phyloP scores from a whole-genome alignment of 2,797 vertebrate species.

The Etheostoma perlongum region DNA sequence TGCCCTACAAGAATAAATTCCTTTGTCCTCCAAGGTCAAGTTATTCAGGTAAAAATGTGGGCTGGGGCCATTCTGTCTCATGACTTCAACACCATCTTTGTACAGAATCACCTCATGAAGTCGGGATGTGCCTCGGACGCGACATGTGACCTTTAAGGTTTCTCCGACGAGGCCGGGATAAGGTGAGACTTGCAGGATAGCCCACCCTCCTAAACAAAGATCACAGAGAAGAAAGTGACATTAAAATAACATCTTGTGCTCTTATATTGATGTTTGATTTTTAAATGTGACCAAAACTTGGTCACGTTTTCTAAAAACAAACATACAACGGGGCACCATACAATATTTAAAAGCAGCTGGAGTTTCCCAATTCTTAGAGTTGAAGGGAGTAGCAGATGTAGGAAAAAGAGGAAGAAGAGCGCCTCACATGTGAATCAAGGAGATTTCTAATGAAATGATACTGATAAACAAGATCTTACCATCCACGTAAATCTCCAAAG shows the following conservation, averaged over 20 bases:
- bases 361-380: neutral
- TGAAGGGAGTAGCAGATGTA: neutral
- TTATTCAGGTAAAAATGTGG: slow-evolving; percentile 51
- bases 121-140: slow-evolving; percentile 40
- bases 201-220: slow-evolving; percentile 74
- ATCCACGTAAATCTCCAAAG: slow-evolving; percentile 69
- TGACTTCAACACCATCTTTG: slow-evolving; percentile 68
- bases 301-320: neutral
- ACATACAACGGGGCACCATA: neutral
- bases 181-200: slow-evolving; percentile 59
- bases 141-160: slow-evolving; percentile 62
- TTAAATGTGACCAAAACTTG: neutral
- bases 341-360: neutral
- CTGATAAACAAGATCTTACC: slow-evolving; percentile 62
- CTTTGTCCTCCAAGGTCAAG: slow-evolving; percentile 61
- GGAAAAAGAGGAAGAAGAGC: neutral
- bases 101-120: slow-evolving; percentile 71
- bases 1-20: slow-evolving; percentile 78
- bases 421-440: neutral
- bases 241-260: neutral
- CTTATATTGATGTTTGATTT: neutral
- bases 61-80: slow-evolving; percentile 9
- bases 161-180: slow-evolving; percentile 58
- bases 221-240: slow-evolving; percentile 4
- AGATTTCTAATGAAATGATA: neutral